phyloP scores from a whole-genome alignment of 2,797 vertebrate genomes.

The Rhinella marina region DNA sequence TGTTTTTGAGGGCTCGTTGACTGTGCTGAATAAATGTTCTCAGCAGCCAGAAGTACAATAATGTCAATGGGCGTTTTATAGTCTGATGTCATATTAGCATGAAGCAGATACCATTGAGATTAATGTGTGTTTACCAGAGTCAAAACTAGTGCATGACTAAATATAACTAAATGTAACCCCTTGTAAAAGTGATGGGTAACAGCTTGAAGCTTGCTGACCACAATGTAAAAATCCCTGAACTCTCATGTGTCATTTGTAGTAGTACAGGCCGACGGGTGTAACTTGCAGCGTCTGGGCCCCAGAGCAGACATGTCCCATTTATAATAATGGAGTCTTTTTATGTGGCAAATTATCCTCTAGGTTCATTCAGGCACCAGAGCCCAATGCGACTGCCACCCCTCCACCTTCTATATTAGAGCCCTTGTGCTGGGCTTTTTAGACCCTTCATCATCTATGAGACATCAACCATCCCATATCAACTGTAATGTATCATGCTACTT shows the following conservation, averaged over 20 bases:
- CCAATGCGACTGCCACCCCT: neutral
- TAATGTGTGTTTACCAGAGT: conserved; percentile 2
- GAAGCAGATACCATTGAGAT: neutral
- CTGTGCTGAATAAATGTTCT: conserved; percentile 6
- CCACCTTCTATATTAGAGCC: no score
- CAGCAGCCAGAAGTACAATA: neutral
- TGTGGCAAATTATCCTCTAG: neutral
- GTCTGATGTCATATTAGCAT: neutral
- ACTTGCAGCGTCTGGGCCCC: neutral
- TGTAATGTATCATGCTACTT: no score
- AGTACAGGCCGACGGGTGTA: neutral
- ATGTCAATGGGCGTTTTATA: conserved; percentile 8
- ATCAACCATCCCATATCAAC: no score
- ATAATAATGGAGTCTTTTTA: neutral
- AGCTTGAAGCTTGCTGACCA: neutral
- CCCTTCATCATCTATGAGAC: no score
- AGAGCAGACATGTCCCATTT: neutral
- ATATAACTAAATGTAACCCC: neutral
- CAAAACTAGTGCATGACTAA: neutral
- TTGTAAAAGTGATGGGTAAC: neutral
- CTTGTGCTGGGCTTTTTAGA: no score
- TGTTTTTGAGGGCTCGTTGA: neutral
- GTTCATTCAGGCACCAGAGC: no score
- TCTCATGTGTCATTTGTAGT: neutral
- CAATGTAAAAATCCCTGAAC: neutral